Percentiles rank a stretch among this genome's conserved stretches.
Conservation (phyloP, 2,888 invertebrate genomes). For the Cremastobaeus sp. region DNA sequence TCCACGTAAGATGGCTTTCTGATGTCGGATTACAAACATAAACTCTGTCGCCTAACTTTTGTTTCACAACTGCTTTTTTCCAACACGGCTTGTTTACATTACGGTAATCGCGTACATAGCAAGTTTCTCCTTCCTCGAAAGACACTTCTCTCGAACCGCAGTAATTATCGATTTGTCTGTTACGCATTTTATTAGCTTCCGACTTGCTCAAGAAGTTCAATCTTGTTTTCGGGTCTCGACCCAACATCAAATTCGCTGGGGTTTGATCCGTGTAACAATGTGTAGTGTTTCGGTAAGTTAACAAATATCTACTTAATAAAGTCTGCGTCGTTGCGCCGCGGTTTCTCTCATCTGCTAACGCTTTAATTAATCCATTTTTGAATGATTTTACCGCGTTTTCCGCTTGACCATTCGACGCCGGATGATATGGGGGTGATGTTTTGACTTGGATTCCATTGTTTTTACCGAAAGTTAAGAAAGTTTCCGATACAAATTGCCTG, state of each 20-base stretch:
- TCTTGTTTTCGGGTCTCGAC: constrained; percentile 38
- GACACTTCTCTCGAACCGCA: constrained; percentile 23
- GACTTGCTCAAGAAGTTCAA: constrained; percentile 37
- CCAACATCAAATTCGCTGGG: constrained; percentile 48
- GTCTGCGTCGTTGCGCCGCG: too few species aligned
- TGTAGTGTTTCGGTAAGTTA: constrained; percentile 35
- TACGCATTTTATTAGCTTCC: background rate
- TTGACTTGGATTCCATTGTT: constrained; percentile 22
- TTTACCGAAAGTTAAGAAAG: constrained; percentile 27
- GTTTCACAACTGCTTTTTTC: constrained; percentile 24
- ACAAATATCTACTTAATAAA: too few species aligned
- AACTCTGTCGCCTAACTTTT: constrained; percentile 16
- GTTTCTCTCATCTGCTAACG: constrained; percentile 10
- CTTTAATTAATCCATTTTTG: constrained; percentile 35
- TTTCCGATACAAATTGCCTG: constrained; percentile 44
- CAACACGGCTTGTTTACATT: constrained; percentile 25
- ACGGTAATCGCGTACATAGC: constrained; percentile 29
- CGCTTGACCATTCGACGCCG: constrained; percentile 37
- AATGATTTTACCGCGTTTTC: constrained; percentile 44
- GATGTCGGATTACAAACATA: constrained; percentile 28
- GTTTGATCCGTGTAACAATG: constrained; percentile 43
- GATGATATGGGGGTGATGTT: constrained; percentile 43
- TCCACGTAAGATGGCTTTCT: constrained; percentile 21
- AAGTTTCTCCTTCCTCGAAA: constrained; percentile 25
- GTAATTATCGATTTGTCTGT: constrained; percentile 30